phyloP scores from a whole-genome alignment of 1,140 invertebrate species.

The Spodoptera litura region DNA sequence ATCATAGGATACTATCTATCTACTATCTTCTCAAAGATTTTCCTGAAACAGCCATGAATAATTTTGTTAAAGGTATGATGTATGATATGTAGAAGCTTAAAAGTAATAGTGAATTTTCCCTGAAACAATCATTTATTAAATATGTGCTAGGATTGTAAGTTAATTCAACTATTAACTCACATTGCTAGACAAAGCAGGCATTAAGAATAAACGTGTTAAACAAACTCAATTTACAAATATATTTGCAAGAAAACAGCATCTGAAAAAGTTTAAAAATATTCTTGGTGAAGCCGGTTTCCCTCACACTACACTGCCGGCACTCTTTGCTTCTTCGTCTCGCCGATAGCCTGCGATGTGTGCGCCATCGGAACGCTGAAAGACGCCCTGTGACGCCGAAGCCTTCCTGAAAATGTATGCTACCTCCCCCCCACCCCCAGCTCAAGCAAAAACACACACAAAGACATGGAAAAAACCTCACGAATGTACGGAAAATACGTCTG shows the following conservation, averaged over 20 bases:
- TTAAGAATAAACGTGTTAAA: no score
- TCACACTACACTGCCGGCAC: conserved; percentile 61
- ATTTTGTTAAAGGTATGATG: no score
- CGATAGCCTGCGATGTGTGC: conserved; percentile 82
- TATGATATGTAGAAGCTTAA: no score
- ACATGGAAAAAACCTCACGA: conserved; percentile 70
- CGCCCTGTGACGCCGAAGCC: conserved; percentile 79
- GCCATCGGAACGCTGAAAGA: conserved; percentile 81
- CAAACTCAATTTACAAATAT: no score
- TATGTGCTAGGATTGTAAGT: no score
- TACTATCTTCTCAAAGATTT: no score
- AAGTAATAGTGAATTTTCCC: no score
- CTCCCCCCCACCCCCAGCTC: conserved; percentile 53
- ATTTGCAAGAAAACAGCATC: background rate
- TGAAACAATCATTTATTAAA: no score
- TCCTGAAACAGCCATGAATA: no score
- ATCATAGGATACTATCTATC: no score
- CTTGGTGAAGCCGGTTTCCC: conserved; percentile 48
- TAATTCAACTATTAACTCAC: no score
- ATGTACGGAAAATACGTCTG: conserved; percentile 57
- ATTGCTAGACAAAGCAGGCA: no score
- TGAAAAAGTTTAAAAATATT: background rate
- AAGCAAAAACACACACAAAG: conserved; percentile 64
- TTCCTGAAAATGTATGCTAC: conserved; percentile 80
- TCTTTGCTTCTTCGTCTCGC: conserved; percentile 83